Evolutionary conservation across 2,888 invertebrate species (phyloP), one percentile per base, ranked within the genome.

Genomic region (Clitarchus hookeri): DNA sequence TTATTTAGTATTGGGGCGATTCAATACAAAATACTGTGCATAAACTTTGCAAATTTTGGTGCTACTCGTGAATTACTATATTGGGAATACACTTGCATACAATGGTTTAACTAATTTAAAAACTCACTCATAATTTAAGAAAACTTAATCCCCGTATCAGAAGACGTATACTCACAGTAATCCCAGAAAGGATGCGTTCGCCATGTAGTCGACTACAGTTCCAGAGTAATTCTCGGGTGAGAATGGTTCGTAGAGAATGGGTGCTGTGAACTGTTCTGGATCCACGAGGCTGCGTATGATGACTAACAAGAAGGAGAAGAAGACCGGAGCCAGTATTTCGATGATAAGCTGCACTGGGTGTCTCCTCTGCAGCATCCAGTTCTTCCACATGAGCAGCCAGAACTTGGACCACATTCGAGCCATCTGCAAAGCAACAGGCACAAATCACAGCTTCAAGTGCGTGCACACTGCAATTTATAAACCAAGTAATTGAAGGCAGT

Each of bases 301-400:
- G 16, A 97, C 94, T 87, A 97, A 91, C 84, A 97, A 91, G 0
- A 95, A 90, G 88, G 94, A 93, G 88, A 96, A 95, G 6, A 94
- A 87, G 0, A 95, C 94, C 0, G 96, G 96, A 82, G 95, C 90
- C 0, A 95, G 85, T 19, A 97, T 91, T 91, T 97, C 96, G 77
- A 95, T 90, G 0, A 93, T 85, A 0, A 96, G 95, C 90, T 96
- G 95, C 80, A 94, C 88, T 85, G 94, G 94, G 91, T 95, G 95
- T 87, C 96, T 92, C 92, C 94, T 95, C 92, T 97, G 96, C 80
- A 97, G 93, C 6, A 95, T 91, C 92, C 95, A 96, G 91, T 97
- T 97, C 92, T 97, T 97, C 97, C 97, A 97, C 91, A 96, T 93
- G 87, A 97, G 92, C 88, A 97, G 92, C n/a, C 93, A 90, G 90